Percentiles rank a stretch among this genome's conserved stretches.
phyloP scores from a whole-genome alignment of 2,888 invertebrate species.

The Anaspis maculata region DNA sequence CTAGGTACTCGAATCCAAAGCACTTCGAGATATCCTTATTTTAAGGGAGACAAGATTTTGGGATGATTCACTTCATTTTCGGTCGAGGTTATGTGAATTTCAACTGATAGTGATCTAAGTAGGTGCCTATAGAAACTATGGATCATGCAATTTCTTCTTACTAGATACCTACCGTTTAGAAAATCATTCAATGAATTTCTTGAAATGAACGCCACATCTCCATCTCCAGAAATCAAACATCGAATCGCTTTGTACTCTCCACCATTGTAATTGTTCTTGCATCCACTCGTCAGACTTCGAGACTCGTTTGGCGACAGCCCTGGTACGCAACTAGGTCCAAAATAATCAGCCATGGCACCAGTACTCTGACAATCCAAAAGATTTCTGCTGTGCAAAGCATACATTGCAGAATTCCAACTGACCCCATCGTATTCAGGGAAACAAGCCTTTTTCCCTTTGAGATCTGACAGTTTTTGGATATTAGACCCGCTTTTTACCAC shows the following conservation, averaged over 20 bases:
- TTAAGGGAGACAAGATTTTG: no score
- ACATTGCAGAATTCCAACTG: slow-evolving; percentile 55
- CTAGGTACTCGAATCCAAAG: no score
- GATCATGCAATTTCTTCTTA: no score
- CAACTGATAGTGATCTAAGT: no score
- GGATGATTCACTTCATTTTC: no score
- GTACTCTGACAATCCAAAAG: slow-evolving; percentile 39
- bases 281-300: slow-evolving; percentile 13
- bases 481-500: slow-evolving; percentile 54
- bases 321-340: slow-evolving; percentile 58
- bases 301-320: slow-evolving; percentile 30
- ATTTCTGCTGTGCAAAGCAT: slow-evolving; percentile 38
- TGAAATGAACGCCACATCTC: slow-evolving; percentile 69
- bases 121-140: no score
- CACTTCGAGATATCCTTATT: no score
- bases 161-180: slow-evolving; percentile 50
- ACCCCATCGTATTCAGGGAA: slow-evolving; percentile 74
- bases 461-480: slow-evolving; percentile 52
- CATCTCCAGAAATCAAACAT: slow-evolving; percentile 58
- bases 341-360: slow-evolving; percentile 48
- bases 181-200: slow-evolving; percentile 30
- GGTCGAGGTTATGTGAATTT: no score
- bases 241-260: slow-evolving; percentile 58
- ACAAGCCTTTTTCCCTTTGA: slow-evolving; percentile 65
- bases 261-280: slow-evolving; percentile 16